These are phyloP conservation scores for Fabriciana adippe DNA, from an alignment of 2,888 invertebrate genomes.

Conservation along the genomic window DNA sequence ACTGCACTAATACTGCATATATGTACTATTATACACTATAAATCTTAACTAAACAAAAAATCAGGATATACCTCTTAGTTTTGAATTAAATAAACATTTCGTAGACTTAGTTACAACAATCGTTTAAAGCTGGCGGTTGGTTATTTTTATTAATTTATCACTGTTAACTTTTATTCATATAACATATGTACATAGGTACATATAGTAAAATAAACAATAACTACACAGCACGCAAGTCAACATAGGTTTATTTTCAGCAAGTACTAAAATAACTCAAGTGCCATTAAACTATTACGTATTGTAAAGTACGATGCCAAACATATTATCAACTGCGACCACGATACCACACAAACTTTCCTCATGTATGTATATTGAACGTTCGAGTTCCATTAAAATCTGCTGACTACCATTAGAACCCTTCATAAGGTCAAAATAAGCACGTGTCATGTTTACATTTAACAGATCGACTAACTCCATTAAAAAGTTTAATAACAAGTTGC, in stretches of 20 bases:
- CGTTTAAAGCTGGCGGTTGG: too few relatives aligned
- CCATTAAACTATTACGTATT: constrained; percentile 13
- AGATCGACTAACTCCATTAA: constrained; percentile 18
- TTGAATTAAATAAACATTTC: too few relatives aligned
- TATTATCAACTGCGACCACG: constrained; percentile 14
- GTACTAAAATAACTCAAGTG: constrained; percentile 5
- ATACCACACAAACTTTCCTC: constrained; percentile 8
- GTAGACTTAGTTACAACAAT: too few relatives aligned
- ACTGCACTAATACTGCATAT: background rate
- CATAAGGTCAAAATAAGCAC: constrained; percentile 10
- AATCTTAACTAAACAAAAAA: background rate
- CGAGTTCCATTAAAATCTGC: constrained; percentile 30
- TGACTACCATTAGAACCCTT: constrained; percentile 27
- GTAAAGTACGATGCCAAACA: constrained; percentile 11
- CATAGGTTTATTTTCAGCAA: constrained; percentile 12
- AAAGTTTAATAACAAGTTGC: constrained; percentile 19
- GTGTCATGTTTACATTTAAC: constrained; percentile 18
- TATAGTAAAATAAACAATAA: too few relatives aligned
- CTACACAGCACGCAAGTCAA: background rate
- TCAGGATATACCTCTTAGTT: too few relatives aligned
- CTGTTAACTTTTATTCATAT: too few relatives aligned
- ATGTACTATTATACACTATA: background rate
- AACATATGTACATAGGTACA: too few relatives aligned
- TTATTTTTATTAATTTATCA: too few relatives aligned
- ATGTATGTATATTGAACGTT: constrained; percentile 28